Base-by-base conservation (phyloP, 2,113 vertebrate species). In the Strix uralensis region DNA sequence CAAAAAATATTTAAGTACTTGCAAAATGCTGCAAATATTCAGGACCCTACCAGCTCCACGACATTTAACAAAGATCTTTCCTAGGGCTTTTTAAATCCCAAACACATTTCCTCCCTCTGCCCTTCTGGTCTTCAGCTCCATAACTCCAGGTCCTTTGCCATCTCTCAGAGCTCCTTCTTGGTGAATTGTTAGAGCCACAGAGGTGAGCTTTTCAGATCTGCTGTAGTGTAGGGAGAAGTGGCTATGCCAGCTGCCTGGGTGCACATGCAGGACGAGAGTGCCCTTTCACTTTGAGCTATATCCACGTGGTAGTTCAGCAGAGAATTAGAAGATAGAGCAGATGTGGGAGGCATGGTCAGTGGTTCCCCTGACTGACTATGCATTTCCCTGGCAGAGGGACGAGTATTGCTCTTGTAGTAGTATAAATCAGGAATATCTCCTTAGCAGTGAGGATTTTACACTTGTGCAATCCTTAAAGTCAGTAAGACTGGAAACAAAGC, bases 341-440 rank as follows among this genome's bases (percentile, higher is more conserved):
- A 15, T 16, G 26, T n/a, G 70, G 27, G 36, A 65, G 25, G 15
- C n/a, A 47, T 7, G 11, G 36, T 15, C 5, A 0, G 9, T 57
- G 63, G 11, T 25, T 77, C 15, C 18, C 80, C 67, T 86, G 67
- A 15, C 51, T 72, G 29, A 29, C 21, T 16, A 1, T 19, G 23
- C 2, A 12, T 49, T 78, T 77, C 85, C 10, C n/a, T 58, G 38
- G 40, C 38, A 51, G 42, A 51, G 29, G 46, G 42, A 54, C 23
- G 47, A 16, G 38, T 7, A 66, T 74, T 5, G 1, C 46, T 65
- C n/a, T 63, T 1, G 0, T 22, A 46, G 32, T 8, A 15, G 3
- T 12, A 23, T 21, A 42, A 82, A 75, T 10, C 71, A 54, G 27
- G 20, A 84, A 13, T n/a, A 61, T n/a, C 65, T 92, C 74, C 71